Evolutionary conservation across 2,888 invertebrate species (phyloP), one percentile per base, ranked within the genome.

Genomic region (Troides oblongomaculatus): DNA sequence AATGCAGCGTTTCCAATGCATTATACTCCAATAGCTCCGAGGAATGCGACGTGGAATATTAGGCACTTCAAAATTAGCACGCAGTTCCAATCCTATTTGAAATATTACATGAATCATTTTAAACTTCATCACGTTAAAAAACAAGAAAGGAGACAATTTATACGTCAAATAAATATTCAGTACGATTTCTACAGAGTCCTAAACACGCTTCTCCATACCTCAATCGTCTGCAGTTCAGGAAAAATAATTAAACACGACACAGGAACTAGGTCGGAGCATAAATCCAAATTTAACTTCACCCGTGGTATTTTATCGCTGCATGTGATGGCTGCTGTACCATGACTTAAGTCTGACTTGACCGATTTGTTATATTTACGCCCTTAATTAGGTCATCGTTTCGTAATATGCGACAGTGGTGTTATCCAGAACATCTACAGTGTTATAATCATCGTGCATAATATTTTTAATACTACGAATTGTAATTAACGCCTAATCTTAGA

Each of bases 1-100:
- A 76, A 79, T 83, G 79, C 77, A 80, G 85, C 39, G 39, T 85
- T 86, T 84, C 82, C 79, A 84, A 84, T 84, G 78, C 83, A 86
- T 87, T 87, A 84, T 84, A 79, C 77, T 73, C 77, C 79, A 82
- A 81, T 79, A 80, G 78, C 71, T 80, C 77, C 71, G 73, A 75
- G 83, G 84, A 85, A 86, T 87, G 79, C 78, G 75, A 78, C 77
- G 76, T 73, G 73, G 78, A 77, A 79, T 75, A 73, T 74, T 73
- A 73, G 74, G 71, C 76, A 56, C 75, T 75, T 76, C 73, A 70
- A 76, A 77, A 79, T 78, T 76, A 72, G 77, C 74, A 75, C 67
- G 73, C 76, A 75, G 77, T 79, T 18, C 53, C 12, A 53, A 17
- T 53, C 6, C 18, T 17, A 53, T n/a, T n/a, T 53, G 18, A 10